Evolutionary conservation across 37 sponge, comb jelly and placozoan species (phyloP).

Genomic region (Beroe forskalii): DNA sequence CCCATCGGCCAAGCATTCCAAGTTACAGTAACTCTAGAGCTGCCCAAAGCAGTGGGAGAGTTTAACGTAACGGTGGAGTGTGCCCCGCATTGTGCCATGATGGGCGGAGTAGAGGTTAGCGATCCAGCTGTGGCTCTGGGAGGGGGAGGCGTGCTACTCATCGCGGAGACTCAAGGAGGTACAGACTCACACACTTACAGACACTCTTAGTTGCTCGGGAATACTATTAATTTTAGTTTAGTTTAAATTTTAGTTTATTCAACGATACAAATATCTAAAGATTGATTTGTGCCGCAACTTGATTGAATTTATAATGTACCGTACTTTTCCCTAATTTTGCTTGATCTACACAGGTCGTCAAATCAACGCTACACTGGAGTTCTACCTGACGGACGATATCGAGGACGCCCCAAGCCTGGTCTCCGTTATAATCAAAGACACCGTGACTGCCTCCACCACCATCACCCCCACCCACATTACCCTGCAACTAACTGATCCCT

Average conservation of each 20-base stretch:
- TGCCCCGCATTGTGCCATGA: background rate
- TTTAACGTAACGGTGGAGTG: background rate
- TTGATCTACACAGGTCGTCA: background rate
- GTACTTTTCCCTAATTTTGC: too few species aligned
- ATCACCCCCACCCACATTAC: background rate
- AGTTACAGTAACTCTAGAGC: background rate
- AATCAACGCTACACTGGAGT: background rate
- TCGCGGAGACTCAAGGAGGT: background rate
- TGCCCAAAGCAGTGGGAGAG: constrained; percentile 8
- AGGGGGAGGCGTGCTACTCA: background rate
- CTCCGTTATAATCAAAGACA: background rate
- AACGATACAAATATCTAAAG: too few species aligned
- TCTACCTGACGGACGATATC: background rate
- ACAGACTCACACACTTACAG: too few species aligned
- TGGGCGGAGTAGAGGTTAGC: background rate
- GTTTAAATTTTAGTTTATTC: too few species aligned
- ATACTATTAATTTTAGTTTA: too few species aligned
- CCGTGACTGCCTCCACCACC: background rate
- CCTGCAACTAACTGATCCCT: background rate
- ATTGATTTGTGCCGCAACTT: too few species aligned
- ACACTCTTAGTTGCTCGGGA: too few species aligned
- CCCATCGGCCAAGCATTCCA: constrained; percentile 2
- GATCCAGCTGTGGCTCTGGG: background rate
- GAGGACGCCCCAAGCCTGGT: background rate
- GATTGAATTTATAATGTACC: too few species aligned